Evolutionary conservation across 2,888 invertebrate genomes (phyloP).

Genomic region (Pseudococcus longispinus): DNA sequence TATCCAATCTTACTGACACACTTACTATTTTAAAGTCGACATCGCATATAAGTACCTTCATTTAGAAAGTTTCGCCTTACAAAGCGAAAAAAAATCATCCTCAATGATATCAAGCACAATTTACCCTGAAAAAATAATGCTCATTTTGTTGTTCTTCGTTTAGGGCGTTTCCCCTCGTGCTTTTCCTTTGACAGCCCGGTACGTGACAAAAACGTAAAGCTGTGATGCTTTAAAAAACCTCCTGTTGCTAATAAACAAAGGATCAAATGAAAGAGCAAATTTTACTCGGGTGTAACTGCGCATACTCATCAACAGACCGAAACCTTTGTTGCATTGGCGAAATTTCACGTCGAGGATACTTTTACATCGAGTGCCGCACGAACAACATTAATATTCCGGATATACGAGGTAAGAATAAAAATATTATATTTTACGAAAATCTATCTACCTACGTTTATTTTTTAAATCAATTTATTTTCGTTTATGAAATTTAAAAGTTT

Average conservation of each 20-base stretch:
- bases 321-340: slow-evolving; percentile 23
- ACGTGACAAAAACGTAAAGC: slow-evolving; percentile 12
- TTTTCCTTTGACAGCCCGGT: background rate
- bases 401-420: slow-evolving; percentile 32
- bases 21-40: background rate
- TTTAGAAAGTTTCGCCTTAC: background rate
- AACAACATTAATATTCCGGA: background rate
- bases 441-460: background rate
- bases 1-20: background rate
- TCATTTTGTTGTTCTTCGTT: background rate
- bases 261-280: slow-evolving; percentile 6
- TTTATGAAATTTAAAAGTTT: background rate
- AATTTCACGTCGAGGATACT: background rate
- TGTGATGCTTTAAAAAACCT: slow-evolving; percentile 27
- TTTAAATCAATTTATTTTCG: background rate
- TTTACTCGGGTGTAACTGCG: background rate
- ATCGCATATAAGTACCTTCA: background rate
- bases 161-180: background rate
- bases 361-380: slow-evolving; percentile 1
- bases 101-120: background rate
- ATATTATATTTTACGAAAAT: background rate
- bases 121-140: background rate
- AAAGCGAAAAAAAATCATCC: background rate
- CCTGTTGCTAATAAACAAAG: slow-evolving; percentile 38
- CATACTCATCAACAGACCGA: background rate